phyloP scores from a whole-genome alignment of 2,888 invertebrate species.

The Acanthacorydalis orientalis region DNA sequence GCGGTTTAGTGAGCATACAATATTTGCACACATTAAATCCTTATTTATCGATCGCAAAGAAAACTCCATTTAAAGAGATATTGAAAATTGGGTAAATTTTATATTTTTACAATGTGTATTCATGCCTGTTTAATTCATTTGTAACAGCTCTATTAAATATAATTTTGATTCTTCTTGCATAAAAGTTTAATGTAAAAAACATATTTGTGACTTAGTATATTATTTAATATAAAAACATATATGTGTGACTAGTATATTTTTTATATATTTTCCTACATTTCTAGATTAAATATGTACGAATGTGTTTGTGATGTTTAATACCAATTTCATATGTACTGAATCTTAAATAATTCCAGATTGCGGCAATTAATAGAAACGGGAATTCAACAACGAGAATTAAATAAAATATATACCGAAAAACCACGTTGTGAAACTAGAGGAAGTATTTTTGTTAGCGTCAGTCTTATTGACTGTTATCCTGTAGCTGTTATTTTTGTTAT shows the following conservation, averaged over 20 bases:
- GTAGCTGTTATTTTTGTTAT: constrained; percentile 21
- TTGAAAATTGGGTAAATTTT: constrained; percentile 39
- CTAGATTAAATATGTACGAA: too few relatives aligned
- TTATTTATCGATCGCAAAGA: constrained; percentile 42
- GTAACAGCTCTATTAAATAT: too few relatives aligned
- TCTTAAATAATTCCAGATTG: constrained; percentile 23
- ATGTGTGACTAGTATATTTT: too few relatives aligned
- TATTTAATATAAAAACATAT: too few relatives aligned
- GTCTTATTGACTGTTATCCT: constrained; percentile 37
- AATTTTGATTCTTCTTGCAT: too few relatives aligned
- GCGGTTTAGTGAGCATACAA: constrained; percentile 48
- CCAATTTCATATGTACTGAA: neutral
- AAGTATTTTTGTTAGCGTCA: constrained; percentile 42
- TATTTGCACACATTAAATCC: constrained; percentile 43
- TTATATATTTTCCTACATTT: too few relatives aligned
- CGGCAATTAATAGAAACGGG: constrained; percentile 40
- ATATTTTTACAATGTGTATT: too few relatives aligned
- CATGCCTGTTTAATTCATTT: too few relatives aligned
- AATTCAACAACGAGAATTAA: constrained; percentile 34
- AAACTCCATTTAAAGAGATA: constrained; percentile 42
- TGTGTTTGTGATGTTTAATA: too few relatives aligned
- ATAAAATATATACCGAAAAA: constrained; percentile 36
- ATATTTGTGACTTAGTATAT: too few relatives aligned
- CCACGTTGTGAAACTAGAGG: constrained; percentile 38
- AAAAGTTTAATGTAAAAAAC: too few relatives aligned